Base-by-base conservation (phyloP, 2,888 invertebrate genomes). In the Eupithecia subfuscata region DNA sequence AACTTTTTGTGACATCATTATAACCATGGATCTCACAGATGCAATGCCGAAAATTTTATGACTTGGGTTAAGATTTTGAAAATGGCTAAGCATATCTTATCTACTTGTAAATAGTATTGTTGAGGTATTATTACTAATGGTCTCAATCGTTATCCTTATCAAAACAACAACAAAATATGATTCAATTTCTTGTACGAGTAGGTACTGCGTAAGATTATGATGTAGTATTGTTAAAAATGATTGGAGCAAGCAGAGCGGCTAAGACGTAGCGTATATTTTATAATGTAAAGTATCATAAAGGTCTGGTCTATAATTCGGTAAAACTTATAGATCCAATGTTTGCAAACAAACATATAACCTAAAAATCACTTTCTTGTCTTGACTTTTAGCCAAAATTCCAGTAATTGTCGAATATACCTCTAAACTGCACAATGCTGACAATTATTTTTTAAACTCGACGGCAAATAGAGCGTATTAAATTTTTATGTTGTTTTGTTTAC, bases 1-100 rank as follows among this genome's bases (percentile, higher is more conserved):
- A 72, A 67, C 65, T 72, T 77, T 77, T 77, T 77, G 70, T 74
- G 70, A 72, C 67, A 69, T 60, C 60, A 74, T 65, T 69, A 70
- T 73, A 43, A 43, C 11, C 45, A 52, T 67, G 67, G 48, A 48
- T 30, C 22, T 40, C 48, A 67, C n/a, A 48, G 52, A 25, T 43
- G 68, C 43, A 68, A 25, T 68, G 25, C 14, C 25, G 43, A 43
- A 68, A 68, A 8, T 22, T 56, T 52, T 56, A 5, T 22, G 22
- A 22, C 8, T 67, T 67, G 37, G 12, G 7, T 64, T 16, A 2
- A 1, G 14, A 34, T 34, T 34, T 9, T 34, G 7, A 4, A 34
- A 30, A 14, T 7, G 63, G 30, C 5, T 67, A 22, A 12, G 12
- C 25, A 25, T 68, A 68, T 68, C 43, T 25, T 64, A 64, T 34